Percentiles rank a stretch among this genome's conserved stretches.
phyloP scores from a whole-genome alignment of 2,113 vertebrate genomes.

The Xiphophorus maculatus region DNA sequence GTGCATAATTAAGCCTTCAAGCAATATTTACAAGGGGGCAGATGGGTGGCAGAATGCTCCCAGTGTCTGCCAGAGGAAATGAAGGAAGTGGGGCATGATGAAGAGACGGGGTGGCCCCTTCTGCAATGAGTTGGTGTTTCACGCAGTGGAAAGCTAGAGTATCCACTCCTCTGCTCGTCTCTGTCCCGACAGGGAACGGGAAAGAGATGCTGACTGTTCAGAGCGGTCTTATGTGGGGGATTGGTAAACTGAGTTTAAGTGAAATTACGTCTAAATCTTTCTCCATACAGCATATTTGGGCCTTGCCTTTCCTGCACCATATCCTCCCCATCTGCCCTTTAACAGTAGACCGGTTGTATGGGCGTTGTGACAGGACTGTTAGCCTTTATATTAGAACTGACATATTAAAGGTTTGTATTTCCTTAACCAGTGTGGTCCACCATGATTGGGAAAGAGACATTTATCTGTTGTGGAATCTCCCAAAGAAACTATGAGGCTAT shows the following conservation, averaged over 20 bases:
- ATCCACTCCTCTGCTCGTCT: conserved; percentile 38
- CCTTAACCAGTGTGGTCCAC: conserved; percentile 53
- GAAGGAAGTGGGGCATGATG: conserved; percentile 73
- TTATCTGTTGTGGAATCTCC: conserved; percentile 70
- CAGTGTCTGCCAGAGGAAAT: conserved; percentile 78
- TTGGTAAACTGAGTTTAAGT: conserved; percentile 49
- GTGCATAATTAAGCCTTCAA: conserved; percentile 81
- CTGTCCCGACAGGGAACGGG: conserved; percentile 65
- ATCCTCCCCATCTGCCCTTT: conserved; percentile 67
- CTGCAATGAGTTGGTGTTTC: conserved; percentile 60
- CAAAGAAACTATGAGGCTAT: conserved; percentile 57
- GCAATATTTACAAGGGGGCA: conserved; percentile 81
- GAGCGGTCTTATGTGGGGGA: conserved; percentile 39
- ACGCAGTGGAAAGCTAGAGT: conserved; percentile 48
- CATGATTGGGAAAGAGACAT: conserved; percentile 61
- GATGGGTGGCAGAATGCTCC: conserved; percentile 78
- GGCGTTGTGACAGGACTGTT: conserved; percentile 51
- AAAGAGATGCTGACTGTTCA: conserved; percentile 54
- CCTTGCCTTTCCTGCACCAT: conserved; percentile 65
- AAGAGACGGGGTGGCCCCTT: conserved; percentile 60
- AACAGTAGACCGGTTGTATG: conserved; percentile 66
- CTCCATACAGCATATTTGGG: conserved; percentile 34
- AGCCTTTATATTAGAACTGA: conserved; percentile 59
- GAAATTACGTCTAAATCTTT: conserved; percentile 68
- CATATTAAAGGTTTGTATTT: conserved; percentile 68